These are phyloP conservation scores for Enteromius anoplus DNA, from an alignment of 2,797 vertebrate species.

Conservation along the genomic window DNA sequence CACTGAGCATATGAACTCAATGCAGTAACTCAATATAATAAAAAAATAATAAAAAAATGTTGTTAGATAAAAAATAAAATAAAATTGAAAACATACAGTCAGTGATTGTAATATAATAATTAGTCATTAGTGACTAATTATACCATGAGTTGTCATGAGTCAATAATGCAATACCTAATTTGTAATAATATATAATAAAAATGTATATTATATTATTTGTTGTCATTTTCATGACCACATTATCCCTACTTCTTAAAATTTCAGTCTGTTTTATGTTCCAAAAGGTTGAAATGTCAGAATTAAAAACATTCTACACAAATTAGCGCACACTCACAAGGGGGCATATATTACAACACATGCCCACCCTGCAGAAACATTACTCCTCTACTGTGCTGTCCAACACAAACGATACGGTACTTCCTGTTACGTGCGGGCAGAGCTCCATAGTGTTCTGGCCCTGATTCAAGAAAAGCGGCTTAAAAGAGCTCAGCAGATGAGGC, in stretches of 20 bases:
- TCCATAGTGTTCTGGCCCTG: not conserved
- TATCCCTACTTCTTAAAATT: not conserved
- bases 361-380: not conserved
- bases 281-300: not conserved
- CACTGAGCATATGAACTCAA: not conserved
- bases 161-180: not conserved
- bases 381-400: slow-evolving; percentile 8
- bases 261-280: not conserved
- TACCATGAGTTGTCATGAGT: not conserved
- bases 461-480: slow-evolving; percentile 30
- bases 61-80: no score
- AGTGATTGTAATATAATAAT: not conserved
- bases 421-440: not conserved
- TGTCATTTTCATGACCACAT: not conserved
- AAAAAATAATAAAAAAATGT: no score
- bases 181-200: no score
- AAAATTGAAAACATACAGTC: no score
- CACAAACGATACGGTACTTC: slow-evolving; percentile 64
- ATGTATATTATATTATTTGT: no score
- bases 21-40: not conserved
- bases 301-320: not conserved
- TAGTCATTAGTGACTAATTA: not conserved
- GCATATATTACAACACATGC: not conserved
- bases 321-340: not conserved
- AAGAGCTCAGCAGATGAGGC: slow-evolving; percentile 58